phyloP scores from a whole-genome alignment of 2,797 vertebrate species.

The Anguilla obscura region DNA sequence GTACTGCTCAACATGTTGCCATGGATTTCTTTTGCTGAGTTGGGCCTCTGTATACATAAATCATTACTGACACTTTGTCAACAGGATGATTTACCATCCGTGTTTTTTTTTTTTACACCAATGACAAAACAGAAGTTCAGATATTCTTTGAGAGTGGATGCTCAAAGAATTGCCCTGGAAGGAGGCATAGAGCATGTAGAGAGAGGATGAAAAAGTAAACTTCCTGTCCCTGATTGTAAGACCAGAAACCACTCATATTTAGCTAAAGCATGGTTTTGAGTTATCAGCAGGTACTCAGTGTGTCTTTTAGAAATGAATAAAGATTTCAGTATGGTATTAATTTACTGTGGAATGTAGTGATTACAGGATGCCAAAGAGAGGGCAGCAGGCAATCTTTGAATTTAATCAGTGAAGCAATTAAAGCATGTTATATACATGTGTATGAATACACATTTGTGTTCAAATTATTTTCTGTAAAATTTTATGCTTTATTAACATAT shows the following conservation, averaged over 20 bases:
- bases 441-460: background rate
- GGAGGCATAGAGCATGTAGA: background rate
- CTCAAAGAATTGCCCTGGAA: background rate
- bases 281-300: background rate
- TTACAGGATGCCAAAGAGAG: background rate
- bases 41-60: background rate
- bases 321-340: background rate
- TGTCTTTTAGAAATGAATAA: background rate
- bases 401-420: background rate
- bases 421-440: background rate
- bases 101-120: background rate
- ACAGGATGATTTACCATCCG: background rate
- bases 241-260: background rate
- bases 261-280: background rate
- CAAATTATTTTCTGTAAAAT: background rate
- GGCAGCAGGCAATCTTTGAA: background rate
- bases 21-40: background rate
- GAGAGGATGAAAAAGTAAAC: background rate
- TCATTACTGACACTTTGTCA: conserved; percentile 14
- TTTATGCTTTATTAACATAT: background rate
- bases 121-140: conserved; percentile 24
- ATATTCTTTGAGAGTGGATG: background rate
- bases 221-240: background rate
- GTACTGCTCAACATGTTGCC: background rate
- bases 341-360: background rate